Conservation (phyloP, 64 coral and sea anemone species). For the Pachyseris speciosa region DNA sequence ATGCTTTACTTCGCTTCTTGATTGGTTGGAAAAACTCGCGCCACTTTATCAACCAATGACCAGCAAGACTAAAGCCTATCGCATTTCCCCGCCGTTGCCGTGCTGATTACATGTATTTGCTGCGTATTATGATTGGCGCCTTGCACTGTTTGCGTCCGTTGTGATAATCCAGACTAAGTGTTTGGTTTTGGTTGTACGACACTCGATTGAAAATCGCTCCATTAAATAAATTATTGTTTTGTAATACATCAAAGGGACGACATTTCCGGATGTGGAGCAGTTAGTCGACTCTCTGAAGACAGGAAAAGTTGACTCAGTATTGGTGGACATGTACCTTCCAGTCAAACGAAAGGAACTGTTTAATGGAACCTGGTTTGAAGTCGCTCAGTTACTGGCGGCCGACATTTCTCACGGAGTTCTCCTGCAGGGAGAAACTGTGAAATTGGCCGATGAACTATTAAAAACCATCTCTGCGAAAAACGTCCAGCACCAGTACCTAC, state of each 20-base stretch:
- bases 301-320: not conserved
- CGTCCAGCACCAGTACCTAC: not conserved
- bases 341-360: constrained; percentile 22
- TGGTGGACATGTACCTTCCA: constrained; percentile 38
- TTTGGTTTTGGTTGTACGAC: too few species aligned
- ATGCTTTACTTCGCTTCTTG: too few species aligned
- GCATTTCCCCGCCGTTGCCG: too few species aligned
- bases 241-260: constrained; percentile 2
- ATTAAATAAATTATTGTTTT: too few species aligned
- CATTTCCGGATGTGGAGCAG: constrained; percentile 17
- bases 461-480: not conserved
- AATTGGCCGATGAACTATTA: not conserved
- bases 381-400: not conserved
- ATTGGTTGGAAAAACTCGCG: too few species aligned
- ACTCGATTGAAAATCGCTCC: not conserved
- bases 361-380: constrained; percentile 43
- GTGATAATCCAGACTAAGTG: too few species aligned
- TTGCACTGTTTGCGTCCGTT: too few species aligned
- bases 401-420: constrained; percentile 25
- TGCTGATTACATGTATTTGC: too few species aligned
- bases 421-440: not conserved
- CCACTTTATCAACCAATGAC: too few species aligned
- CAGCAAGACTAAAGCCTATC: too few species aligned
- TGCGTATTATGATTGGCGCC: too few species aligned
- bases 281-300: constrained; percentile 6